Percentiles rank a stretch among this genome's conserved stretches.
phyloP scores from a whole-genome alignment of 2,113 vertebrate genomes.

The Cairina moschata region DNA sequence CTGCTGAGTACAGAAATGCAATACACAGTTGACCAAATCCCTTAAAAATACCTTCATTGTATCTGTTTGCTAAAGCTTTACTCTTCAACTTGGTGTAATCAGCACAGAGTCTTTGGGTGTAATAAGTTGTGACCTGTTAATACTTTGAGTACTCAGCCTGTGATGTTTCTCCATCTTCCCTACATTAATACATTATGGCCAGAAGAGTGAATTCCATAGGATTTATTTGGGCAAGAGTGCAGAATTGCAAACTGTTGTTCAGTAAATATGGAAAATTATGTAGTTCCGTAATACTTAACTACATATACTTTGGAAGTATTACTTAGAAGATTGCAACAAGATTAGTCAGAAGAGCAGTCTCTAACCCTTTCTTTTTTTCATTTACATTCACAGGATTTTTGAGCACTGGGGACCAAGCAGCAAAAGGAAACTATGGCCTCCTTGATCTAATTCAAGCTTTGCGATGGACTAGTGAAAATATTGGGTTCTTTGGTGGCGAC shows the following conservation, averaged over 20 bases:
- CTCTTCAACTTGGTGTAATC: background rate
- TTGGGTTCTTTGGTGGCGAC: constrained; percentile 97
- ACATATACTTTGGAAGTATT: background rate
- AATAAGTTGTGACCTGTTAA: background rate
- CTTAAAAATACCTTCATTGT: background rate
- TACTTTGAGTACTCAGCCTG: background rate
- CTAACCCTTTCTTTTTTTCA: constrained; percentile 41
- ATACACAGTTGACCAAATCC: background rate
- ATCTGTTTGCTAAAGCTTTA: background rate
- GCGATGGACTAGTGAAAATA: constrained; percentile 99
- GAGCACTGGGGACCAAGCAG: constrained; percentile 98
- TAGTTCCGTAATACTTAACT: background rate
- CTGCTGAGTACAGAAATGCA: background rate
- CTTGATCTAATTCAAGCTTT: constrained; percentile 97
- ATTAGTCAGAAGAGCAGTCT: background rate
- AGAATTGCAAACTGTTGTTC: background rate
- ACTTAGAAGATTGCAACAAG: background rate
- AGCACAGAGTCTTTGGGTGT: background rate
- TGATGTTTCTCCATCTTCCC: background rate
- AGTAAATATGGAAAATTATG: background rate
- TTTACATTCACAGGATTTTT: constrained; percentile 87
- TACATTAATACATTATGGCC: background rate
- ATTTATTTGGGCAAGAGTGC: background rate
- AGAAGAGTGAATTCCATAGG: background rate
- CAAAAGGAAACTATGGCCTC: constrained; percentile 97